Evolutionary conservation across 2,888 invertebrate genomes (phyloP), one percentile per base, ranked within the genome.

Genomic region (Micoletzkya japonica): DNA sequence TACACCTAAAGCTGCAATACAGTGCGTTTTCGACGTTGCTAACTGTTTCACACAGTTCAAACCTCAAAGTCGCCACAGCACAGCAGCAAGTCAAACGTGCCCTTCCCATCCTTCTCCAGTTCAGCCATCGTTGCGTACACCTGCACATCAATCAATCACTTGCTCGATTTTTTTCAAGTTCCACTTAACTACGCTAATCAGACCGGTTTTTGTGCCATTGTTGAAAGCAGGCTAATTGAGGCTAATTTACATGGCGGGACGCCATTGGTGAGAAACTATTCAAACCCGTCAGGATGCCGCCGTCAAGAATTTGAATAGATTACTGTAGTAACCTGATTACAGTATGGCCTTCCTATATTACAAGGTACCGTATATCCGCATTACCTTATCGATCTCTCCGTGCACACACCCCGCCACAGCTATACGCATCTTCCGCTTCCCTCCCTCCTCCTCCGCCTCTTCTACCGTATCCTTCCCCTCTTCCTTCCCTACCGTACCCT

Each of bases 361-460:
- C n/a, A n/a, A n/a, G n/a, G n/a, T n/a, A n/a, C n/a, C n/a, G n/a
- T n/a, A n/a, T n/a, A 20, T 20, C 20, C 49, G 49, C 49, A 44
- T 99, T 79, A 99, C 96, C 85, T 90, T 91, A 82, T 98, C 96
- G 74, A 99, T 88, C 86, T 97, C 95, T 2, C 98, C 98, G 87
- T 98, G 98, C 82, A 95, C 93, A 88, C 98, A 98, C 69, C 98
- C 98, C 89, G 75, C 77, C 2, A 79, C 76, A 20, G 77, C 79
- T 7, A 79, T 70, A 30, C 69, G 39, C 10, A 70, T 60, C 61
- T 75, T 64, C 52, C 36, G 50, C 52, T 64, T 54, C 24, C 17
- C 26, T 24, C 7, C 7, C 24, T 10, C 17, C 7, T 20, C 26
- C 54, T 10, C 39, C 26, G 34, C 36, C 28, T 64, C 52, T n/a